These are phyloP conservation scores for Mercenaria mercenaria DNA, from an alignment of 1,140 invertebrate species.

Conservation along the genomic window DNA sequence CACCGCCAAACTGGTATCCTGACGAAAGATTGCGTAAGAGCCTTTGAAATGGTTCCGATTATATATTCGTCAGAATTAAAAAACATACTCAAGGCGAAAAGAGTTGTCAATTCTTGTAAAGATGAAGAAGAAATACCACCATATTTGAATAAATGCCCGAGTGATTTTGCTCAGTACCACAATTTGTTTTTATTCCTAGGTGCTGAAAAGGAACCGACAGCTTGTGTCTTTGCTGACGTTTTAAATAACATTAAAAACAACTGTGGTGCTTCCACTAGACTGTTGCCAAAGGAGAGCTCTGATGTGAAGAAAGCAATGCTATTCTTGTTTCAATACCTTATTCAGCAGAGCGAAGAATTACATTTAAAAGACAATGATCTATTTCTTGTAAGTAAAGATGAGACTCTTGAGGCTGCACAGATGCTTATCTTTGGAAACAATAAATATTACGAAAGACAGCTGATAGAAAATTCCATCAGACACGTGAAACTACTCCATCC, in stretches of 20 bases:
- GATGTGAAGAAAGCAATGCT: neutral
- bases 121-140: conserved; percentile 72
- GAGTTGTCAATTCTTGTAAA: conserved; percentile 70
- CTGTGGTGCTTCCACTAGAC: too few species aligned
- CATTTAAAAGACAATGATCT: neutral
- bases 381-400: neutral
- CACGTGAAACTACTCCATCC: neutral
- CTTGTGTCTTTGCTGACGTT: conserved; percentile 68
- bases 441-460: neutral
- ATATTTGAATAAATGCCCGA: conserved; percentile 71
- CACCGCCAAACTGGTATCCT: neutral
- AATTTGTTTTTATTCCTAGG: conserved; percentile 76
- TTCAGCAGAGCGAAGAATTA: neutral
- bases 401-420: neutral
- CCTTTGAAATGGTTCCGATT: conserved; percentile 9
- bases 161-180: conserved; percentile 70
- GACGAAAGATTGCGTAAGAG: neutral
- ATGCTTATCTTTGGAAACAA: neutral
- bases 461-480: neutral
- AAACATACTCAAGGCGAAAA: conserved; percentile 67
- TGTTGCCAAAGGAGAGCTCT: neutral
- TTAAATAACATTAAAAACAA: conserved; percentile 40
- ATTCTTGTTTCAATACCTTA: neutral
- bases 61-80: conserved; percentile 57
- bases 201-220: conserved; percentile 51